Base-by-base conservation (phyloP, 2,888 invertebrate genomes). In the Acheta domesticus region DNA sequence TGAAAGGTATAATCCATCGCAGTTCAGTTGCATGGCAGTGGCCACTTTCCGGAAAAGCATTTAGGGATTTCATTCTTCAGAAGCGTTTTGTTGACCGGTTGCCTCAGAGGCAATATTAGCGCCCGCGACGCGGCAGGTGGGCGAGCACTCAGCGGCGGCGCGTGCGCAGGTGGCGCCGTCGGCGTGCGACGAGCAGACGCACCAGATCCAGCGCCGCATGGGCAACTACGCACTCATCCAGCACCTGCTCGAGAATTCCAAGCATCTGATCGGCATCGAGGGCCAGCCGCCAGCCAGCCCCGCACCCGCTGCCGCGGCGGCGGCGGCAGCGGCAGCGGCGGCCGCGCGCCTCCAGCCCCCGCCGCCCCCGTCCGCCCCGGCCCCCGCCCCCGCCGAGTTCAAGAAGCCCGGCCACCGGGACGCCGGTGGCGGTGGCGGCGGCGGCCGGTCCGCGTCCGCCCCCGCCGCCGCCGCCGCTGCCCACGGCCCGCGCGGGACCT, bases 161-260 rank as follows among this genome's bases (percentile, higher is more conserved):
- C 62, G 62, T 36, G 87, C 86, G 8, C 89, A 93, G 93, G 92
- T 93, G 85, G 90, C 88, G 86, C 90, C 87, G 85, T 89, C 89
- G 83, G 89, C 90, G 84, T 86, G 81, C 20, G 92, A 92, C 86
- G 89, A 89, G 83, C 89, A 90, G 83, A 91, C 91, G 84, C 92
- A 92, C 86, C 92, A 93, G 86, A 93, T 93, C 84, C 92, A 92
- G 86, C 91, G 90, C 83, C 92, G 91, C 85, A 89, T 93, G 82
- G 93, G 93, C 81, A 91, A 92, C 86, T 93, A 91, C 87, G 89
- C 90, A 81, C 88, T 91, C 83, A 91, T 93, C 82, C 91, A 91
- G 87, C 91, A 91, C 83, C 88, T 91, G 83, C 83, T 87, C 82
- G 92, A 92, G 85, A 85, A 86, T 77, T 91, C 91, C 81, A 89